Base-by-base conservation (phyloP, 2,797 vertebrate species). In the Emys orbicularis region DNA sequence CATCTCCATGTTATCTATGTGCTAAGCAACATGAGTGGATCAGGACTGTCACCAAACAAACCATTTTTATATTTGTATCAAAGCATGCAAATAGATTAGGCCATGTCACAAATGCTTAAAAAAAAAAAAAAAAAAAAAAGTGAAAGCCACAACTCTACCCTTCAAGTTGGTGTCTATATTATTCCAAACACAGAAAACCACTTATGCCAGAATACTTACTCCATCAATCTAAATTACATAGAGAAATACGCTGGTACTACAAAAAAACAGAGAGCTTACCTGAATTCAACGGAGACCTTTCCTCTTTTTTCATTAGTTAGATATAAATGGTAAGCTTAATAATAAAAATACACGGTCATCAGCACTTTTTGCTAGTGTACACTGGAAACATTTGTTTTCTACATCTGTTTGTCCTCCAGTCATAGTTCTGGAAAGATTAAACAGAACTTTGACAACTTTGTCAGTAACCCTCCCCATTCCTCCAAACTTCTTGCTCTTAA, bases 1-100 rank as follows among this genome's bases (percentile, higher is more conserved):
- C 95, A 94, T 93, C 89, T 95, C 34, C 2, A 8, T 86, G 85
- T 93, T 96, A 89, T 95, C 95, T 96, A 87, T 16, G 16, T 61
- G 86, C 41, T 86, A 54, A 92, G 92, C 82, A 54, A 34, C 80
- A 89, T 12, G 18, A 54, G 34, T 18, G n/a, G 65, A 86, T 41
- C 16, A 86, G 52, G 57, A 7, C 90, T 54, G 87, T 50, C 25
- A 83, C 41, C 57, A 29, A 65, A 77, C 41, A 87, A 84, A 83
- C 74, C 8, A 82, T 83, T 77, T 23, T 65, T 82, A 1, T 83
- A 31, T 86, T 41, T 91, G 10, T 92, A 49, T 74, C 65, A 88
- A n/a, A 44, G 68, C 0, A 0, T 76, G 68, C 54, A 92, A 89
- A 41, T 12, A 54, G 65, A 53, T 37, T 79, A 6, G 4, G 12